Conservation (phyloP, 1,140 invertebrate species). For the Agraylea sexmaculata region DNA sequence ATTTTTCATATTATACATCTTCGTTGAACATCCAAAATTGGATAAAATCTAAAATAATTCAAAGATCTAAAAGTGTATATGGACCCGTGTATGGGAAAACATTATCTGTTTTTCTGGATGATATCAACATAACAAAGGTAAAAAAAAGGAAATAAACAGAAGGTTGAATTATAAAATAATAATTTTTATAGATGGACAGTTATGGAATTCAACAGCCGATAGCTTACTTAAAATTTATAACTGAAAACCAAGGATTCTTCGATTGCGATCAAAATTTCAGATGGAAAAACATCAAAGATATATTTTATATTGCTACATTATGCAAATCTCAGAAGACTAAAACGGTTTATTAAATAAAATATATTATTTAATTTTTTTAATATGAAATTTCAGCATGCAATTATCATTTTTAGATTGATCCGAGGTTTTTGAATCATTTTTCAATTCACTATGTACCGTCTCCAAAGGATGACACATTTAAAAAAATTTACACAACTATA, state of each 20-base stretch:
- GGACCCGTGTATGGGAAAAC: slow-evolving; percentile 79
- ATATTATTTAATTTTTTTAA: not conserved
- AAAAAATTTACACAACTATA: slow-evolving; percentile 76
- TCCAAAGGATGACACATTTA: slow-evolving; percentile 62
- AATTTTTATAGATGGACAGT: slow-evolving; percentile 46
- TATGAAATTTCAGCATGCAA: not conserved
- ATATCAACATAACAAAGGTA: slow-evolving; percentile 89
- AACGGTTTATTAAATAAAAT: not conserved
- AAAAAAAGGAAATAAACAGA: no score
- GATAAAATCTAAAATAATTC: slow-evolving; percentile 76
- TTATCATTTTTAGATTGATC: slow-evolving; percentile 50
- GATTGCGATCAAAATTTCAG: slow-evolving; percentile 79
- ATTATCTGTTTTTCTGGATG: slow-evolving; percentile 81
- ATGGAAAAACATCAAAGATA: slow-evolving; percentile 80
- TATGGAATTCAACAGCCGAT: slow-evolving; percentile 91
- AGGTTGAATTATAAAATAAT: no score
- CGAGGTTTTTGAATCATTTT: slow-evolving; percentile 81
- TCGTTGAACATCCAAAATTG: slow-evolving; percentile 80
- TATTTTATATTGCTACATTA: slow-evolving; percentile 71
- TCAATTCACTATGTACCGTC: slow-evolving; percentile 75
- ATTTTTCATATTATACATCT: slow-evolving; percentile 82
- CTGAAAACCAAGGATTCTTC: slow-evolving; percentile 78
- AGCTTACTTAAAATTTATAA: slow-evolving; percentile 72
- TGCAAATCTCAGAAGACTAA: slow-evolving; percentile 43
- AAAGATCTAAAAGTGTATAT: slow-evolving; percentile 78